phyloP scores from a whole-genome alignment of 2,113 vertebrate species.

The Pampusana beccarii region DNA sequence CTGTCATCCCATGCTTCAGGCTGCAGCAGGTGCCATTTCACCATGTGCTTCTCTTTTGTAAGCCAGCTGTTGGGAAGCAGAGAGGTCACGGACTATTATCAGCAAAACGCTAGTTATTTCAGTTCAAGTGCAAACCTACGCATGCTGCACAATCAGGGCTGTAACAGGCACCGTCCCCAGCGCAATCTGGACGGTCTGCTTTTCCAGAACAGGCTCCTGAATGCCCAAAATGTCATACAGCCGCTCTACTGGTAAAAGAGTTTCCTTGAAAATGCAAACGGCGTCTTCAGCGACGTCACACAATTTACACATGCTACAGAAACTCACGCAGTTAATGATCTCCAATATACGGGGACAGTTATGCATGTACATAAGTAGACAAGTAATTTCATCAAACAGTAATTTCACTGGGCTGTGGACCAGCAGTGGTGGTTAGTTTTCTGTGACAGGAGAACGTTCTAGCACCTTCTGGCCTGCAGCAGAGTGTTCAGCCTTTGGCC shows the following conservation, averaged over 20 bases:
- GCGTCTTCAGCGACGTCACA: not conserved
- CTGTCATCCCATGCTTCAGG: not conserved
- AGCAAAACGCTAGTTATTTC: not conserved
- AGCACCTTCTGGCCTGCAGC: not conserved
- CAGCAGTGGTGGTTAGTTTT: not conserved
- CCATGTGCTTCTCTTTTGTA: not conserved
- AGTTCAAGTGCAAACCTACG: not conserved
- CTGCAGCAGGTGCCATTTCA: not conserved
- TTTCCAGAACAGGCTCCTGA: not conserved
- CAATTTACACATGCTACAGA: not conserved
- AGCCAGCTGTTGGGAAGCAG: not conserved
- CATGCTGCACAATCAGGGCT: not conserved
- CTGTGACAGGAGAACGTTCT: not conserved
- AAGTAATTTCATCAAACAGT: not conserved
- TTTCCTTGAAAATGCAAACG: not conserved
- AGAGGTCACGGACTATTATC: not conserved
- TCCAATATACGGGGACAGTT: not conserved
- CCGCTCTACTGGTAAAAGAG: not conserved
- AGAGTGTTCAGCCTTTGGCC: not conserved
- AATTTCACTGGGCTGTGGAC: not conserved
- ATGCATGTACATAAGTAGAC: accelerated
- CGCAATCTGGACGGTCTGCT: not conserved
- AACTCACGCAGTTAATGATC: not conserved
- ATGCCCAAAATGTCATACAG: not conserved
- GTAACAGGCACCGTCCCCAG: not conserved